Evolutionary conservation across 2,888 invertebrate species (phyloP), one percentile per base, ranked within the genome.

Genomic region (Macropis europaea): DNA sequence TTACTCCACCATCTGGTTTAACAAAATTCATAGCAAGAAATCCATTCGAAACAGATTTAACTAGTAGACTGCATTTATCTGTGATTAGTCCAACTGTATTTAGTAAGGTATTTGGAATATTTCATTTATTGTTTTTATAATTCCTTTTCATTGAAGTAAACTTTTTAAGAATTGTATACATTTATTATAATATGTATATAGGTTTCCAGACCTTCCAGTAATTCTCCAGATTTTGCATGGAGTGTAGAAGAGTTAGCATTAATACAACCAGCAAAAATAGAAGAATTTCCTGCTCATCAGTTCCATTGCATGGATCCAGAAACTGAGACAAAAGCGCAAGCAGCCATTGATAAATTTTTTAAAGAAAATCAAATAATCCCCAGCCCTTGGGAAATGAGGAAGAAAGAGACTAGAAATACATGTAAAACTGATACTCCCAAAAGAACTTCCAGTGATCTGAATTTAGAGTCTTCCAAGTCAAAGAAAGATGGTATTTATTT

Each of bases 161-260:
- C n/a, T 36, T 11, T n/a, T 4, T 52, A 7, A 43, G 26, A 1
- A 1, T 11, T 17, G 7, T 2, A 34, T 42, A 11, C 7, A 40
- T 42, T 38, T 57, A 34, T 66, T 67, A 28, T 73, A n/a, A 6
- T 7, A 43, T 73, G 72, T 72, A n/a, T n/a, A 11, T 73, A 92
- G 92, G 86, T 85, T 32, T 84, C 89, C 9, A 90, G 87, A 48
- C 88, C 91, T 0, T 61, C 71, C 6, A 88, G 89, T 70, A 68
- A 76, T 7, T 91, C 90, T 5, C 89, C 91, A n/a, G 91, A 91
- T 62, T 94, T 94, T 82, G 90, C 91, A 62, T 95, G 95, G 95
- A 94, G 93, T 48, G 94, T 95, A 69, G 94, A 95, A 69, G 94
- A 95, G 84, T 91, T 94, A 7, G 94, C 94, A 59, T 90, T 90